A percentile compares a stretch with the other conserved stretches of the same genome.
Conservation (phyloP, 2,113 vertebrate genomes). For the Austrofundulus limnaeus region DNA sequence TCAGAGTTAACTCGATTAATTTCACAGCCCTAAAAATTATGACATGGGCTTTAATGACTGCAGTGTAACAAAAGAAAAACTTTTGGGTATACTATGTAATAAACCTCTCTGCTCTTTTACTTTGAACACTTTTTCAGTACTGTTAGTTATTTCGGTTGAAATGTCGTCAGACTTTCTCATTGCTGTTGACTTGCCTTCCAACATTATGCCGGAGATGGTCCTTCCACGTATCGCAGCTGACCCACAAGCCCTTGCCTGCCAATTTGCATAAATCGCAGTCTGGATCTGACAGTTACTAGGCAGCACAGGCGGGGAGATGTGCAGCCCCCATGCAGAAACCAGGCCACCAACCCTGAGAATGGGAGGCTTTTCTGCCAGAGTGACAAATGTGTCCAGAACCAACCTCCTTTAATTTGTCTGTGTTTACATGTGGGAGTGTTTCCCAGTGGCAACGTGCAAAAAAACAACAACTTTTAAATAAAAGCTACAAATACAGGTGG, state of each 20-base stretch:
- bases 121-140: not conserved
- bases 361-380: slow-evolving; percentile 65
- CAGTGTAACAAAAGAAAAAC: too few species aligned
- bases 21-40: too few species aligned
- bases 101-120: too few species aligned
- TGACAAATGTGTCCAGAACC: slow-evolving; percentile 76
- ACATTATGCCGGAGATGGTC: slow-evolving; percentile 57
- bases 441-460: slow-evolving; percentile 34
- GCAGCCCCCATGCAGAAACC: slow-evolving; percentile 70
- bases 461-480: slow-evolving; percentile 40
- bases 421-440: not conserved
- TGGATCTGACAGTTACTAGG: slow-evolving; percentile 77
- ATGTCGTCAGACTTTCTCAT: slow-evolving; percentile 1
- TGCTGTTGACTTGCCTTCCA: slow-evolving; percentile 44
- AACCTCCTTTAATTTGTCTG: slow-evolving; percentile 46
- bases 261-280: slow-evolving; percentile 80
- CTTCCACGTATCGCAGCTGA: slow-evolving; percentile 66
- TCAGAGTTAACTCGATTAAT: too few species aligned
- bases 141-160: not conserved
- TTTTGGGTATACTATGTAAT: too few species aligned
- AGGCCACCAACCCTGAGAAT: slow-evolving; percentile 76
- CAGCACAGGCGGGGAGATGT: slow-evolving; percentile 65
- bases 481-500: slow-evolving; percentile 26
- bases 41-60: too few species aligned
- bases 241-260: slow-evolving; percentile 72